phyloP scores from a whole-genome alignment of 2,888 invertebrate species.

The Tenthredo scrophulariae region DNA sequence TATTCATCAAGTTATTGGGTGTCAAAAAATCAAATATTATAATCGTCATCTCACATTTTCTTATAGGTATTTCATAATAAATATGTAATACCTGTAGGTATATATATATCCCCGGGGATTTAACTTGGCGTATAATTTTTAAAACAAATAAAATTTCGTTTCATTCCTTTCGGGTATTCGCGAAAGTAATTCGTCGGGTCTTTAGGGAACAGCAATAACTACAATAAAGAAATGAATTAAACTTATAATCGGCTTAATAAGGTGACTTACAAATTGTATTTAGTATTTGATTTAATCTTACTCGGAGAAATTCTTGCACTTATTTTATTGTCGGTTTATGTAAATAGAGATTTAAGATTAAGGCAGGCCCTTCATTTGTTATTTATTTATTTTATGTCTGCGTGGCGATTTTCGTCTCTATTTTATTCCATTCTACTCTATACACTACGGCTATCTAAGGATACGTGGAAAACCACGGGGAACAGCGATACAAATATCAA shows the following conservation, averaged over 20 bases:
- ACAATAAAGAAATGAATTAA: conserved; percentile 18
- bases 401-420: conserved; percentile 1
- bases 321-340: neutral
- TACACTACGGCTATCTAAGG: neutral
- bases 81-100: neutral
- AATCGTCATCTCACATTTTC: neutral
- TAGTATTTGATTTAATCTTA: neutral
- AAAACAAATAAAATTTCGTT: neutral
- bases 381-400: conserved; percentile 26
- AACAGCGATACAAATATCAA: conserved; percentile 43
- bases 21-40: neutral
- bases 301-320: neutral
- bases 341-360: neutral
- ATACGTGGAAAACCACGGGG: neutral
- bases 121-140: neutral
- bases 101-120: neutral
- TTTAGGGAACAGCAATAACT: neutral
- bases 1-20: neutral
- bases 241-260: conserved; percentile 34
- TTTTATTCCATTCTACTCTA: conserved; percentile 11
- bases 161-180: neutral
- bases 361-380: neutral
- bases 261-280: neutral
- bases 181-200: neutral
- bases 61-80: neutral